Base-by-base conservation (phyloP, 2,113 vertebrate genomes). In the Chloropsis cyanopogon region DNA sequence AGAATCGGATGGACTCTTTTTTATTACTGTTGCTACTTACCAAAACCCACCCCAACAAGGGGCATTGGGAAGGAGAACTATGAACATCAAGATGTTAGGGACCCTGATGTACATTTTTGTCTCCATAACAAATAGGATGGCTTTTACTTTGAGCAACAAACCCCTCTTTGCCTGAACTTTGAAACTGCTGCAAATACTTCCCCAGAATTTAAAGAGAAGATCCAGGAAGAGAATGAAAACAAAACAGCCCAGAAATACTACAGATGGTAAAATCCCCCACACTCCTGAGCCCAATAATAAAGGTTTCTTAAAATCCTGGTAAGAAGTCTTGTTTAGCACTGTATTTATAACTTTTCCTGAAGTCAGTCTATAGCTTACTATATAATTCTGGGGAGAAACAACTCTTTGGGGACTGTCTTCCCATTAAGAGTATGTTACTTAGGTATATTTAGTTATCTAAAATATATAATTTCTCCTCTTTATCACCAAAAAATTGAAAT, bases 31-130 rank as follows among this genome's bases (percentile, higher is more conserved):
- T 76, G 7, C 4, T 41, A 5, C 39, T 87, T 65, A 61, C 3
- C 41, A 93, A 56, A 35, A 56, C 17, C 16, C 10, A 73, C 13
- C 10, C 24, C 11, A 20, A 41, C 11, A 33, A 24, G 3, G 10
- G 3, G 8, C 12, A 47, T 5, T 3, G 1, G 12, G 3, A 21
- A 56, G 21, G n/a, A 47, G 24, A 39, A 72, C 9, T 4, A 28
- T 10, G 16, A 79, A 69, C 5, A 3, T n/a, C 21, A 56, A 54
- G 64, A 3, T 16, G 4, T 23, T 77, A 35, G 19, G 7, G 12
- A 72, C 81, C 41, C 10, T 44, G 17, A n/a, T 69, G 22, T 16
- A 41, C 8, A 9, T 65, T 93, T 94, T 72, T 76, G 3, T 5
- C 22, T 85, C 16, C 10, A 14, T 39, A 82, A 59, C 18, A 46